phyloP scores from a whole-genome alignment of 2,797 vertebrate genomes.

The Aeoliscus strigatus region DNA sequence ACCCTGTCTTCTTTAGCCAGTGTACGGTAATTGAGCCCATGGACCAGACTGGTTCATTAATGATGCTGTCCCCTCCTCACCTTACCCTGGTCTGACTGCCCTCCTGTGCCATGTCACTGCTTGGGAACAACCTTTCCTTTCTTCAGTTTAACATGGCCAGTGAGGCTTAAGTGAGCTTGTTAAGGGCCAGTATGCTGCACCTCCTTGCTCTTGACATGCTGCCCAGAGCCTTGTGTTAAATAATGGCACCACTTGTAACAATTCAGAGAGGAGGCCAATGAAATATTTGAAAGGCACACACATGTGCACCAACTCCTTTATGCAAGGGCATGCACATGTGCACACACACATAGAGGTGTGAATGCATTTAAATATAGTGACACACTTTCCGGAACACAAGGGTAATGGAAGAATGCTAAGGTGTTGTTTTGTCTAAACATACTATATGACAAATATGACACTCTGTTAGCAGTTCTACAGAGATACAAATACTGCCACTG shows the following conservation, averaged over 20 bases:
- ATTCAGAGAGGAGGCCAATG: constrained; percentile 62
- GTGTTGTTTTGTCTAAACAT: constrained; percentile 64
- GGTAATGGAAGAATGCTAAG: constrained; percentile 63
- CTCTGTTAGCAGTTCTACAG: constrained; percentile 64
- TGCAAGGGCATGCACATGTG: constrained; percentile 5
- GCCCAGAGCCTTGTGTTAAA: constrained; percentile 52
- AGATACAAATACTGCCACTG: neutral
- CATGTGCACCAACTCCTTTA: constrained; percentile 33
- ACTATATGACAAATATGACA: no score
- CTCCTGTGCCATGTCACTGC: constrained; percentile 55
- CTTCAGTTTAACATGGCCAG: constrained; percentile 47
- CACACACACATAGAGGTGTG: constrained; percentile 11
- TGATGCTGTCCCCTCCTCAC: constrained; percentile 49
- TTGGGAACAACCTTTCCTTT: constrained; percentile 62
- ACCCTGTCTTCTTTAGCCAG: constrained; percentile 35
- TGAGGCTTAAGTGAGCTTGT: constrained; percentile 62
- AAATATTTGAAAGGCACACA: constrained; percentile 58
- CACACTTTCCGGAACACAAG: constrained; percentile 47
- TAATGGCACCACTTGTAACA: constrained; percentile 67
- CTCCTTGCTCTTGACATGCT: constrained; percentile 41
- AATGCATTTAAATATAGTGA: constrained; percentile 21
- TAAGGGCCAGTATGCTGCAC: constrained; percentile 41
- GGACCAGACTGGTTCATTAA: constrained; percentile 47
- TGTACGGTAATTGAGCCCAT: constrained; percentile 37
- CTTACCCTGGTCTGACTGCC: constrained; percentile 49